phyloP scores from a whole-genome alignment of 2,797 vertebrate genomes.

The Arremon aurantiirostris region DNA sequence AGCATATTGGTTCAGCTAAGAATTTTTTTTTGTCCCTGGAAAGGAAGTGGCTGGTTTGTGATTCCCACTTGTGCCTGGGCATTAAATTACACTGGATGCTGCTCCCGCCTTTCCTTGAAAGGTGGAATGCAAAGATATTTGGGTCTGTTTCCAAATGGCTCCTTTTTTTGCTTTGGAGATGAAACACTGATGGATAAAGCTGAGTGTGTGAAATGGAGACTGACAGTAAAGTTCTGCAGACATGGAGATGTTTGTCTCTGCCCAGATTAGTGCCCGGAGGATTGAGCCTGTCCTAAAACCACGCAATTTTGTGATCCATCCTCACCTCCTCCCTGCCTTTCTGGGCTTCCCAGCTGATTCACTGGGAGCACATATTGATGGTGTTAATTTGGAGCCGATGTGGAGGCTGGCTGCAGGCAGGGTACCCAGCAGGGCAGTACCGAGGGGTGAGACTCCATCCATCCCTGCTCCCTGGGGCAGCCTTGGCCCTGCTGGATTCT shows the following conservation, averaged over 20 bases:
- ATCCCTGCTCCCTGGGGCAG: not conserved
- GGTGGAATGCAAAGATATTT: conserved; percentile 48
- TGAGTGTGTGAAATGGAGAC: conserved; percentile 7
- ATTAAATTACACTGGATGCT: conserved; percentile 54
- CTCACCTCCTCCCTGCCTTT: not conserved
- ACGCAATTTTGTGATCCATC: not conserved
- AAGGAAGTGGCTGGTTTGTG: conserved; percentile 61
- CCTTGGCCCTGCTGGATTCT: not conserved
- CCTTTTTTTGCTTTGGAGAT: conserved; percentile 4
- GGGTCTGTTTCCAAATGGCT: conserved; percentile 32
- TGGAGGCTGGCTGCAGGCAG: not conserved
- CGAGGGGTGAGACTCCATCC: not conserved
- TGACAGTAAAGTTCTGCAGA: conserved; percentile 28
- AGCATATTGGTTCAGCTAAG: conserved; percentile 68
- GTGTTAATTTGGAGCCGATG: not conserved
- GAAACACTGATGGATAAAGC: conserved; percentile 18
- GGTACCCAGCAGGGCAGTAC: not conserved
- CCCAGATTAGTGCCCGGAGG: accelerated
- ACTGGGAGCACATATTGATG: not conserved
- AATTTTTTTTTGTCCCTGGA: conserved; percentile 44
- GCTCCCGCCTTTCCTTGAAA: not conserved
- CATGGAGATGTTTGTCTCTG: not conserved
- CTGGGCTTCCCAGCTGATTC: not conserved
- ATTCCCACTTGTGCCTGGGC: conserved; percentile 24
- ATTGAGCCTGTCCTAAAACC: not conserved